Conservation (phyloP, 2,888 invertebrate species). For the Chesias legatella region DNA sequence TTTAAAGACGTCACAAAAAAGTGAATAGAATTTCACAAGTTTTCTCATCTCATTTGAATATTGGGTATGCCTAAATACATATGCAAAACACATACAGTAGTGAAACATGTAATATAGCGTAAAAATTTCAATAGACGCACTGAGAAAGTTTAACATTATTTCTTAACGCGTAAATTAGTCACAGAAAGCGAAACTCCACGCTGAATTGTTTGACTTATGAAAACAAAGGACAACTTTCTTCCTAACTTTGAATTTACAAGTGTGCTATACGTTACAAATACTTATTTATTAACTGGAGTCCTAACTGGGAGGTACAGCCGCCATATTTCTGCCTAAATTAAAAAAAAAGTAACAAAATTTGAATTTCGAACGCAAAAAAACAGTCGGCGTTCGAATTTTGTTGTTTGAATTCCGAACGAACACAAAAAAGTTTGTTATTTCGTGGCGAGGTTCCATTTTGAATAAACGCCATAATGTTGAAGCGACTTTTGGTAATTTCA, state of each 20-base stretch:
- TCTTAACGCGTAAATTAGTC: conserved; percentile 63
- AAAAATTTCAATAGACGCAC: conserved; percentile 50
- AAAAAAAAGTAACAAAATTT: conserved; percentile 1
- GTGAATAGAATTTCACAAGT: not conserved
- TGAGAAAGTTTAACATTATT: conserved; percentile 52
- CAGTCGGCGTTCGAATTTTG: not conserved
- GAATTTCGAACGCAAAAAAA: too few species aligned
- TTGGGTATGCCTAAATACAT: conserved; percentile 24
- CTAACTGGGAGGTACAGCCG: conserved; percentile 44
- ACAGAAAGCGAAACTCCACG: conserved; percentile 58
- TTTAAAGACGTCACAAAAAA: not conserved
- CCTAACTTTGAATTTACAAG: conserved; percentile 52
- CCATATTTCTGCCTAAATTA: conserved; percentile 10
- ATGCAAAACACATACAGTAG: conserved; percentile 33
- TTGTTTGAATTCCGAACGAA: conserved; percentile 4
- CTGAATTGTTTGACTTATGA: conserved; percentile 58
- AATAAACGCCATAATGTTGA: conserved; percentile 42
- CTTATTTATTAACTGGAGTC: conserved; percentile 60
- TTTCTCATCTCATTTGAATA: conserved; percentile 16
- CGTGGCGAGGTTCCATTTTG: not conserved
- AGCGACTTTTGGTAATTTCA: conserved; percentile 42
- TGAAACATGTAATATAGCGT: conserved; percentile 57
- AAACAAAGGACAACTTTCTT: conserved; percentile 72
- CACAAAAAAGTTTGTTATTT: not conserved
- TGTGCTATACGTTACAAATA: conserved; percentile 37